Base-by-base conservation (phyloP, 2,797 vertebrate species). In the Molothrus aeneus region DNA sequence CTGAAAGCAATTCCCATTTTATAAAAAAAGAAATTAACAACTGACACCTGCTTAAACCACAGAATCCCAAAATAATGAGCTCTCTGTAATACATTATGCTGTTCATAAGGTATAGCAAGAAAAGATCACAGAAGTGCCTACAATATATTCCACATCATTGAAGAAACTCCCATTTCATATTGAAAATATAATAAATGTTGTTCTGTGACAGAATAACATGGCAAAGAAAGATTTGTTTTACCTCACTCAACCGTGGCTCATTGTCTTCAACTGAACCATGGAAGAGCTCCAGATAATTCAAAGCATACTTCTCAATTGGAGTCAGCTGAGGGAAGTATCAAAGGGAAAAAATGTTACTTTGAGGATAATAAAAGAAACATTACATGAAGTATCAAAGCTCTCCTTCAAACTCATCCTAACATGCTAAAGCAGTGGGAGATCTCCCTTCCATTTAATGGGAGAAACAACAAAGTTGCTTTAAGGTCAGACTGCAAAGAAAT, bases 231-330 rank as follows among this genome's bases (percentile, higher is more conserved):
- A 63, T 21, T 8, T 54, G 34, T 18, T 96, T 88, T 98, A 99
- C 99, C 98, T 98, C 93, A 97, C 71, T 98, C 93, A 88, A 89
- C 85, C 86, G 96, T 93, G 97, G 69, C 50, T 98, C 98, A 34
- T 72, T 96, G 50, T 98, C 98, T 9, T 98, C 98, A 60, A 97
- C 97, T 54, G 97, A 97, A 93, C 97, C 88, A 1, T 99, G 98
- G 90, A 99, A 98, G 91, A 98, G 98, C 93, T 99, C 99, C 95
- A 99, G 97, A 90, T 99, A 99, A 97, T 99, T 98, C 93, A 99
- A 97, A 40, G 99, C 99, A 36, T 99, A 99, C 85, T 98, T 98
- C 97, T 99, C 99, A 77, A 99, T 99, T 31, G 99, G 99, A 60
- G 99, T 99, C 83, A 99, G 98, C 99, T 99, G 96, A 75, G 79